Conservation (phyloP, 2,888 invertebrate species). For the Andrena trimmerana region DNA sequence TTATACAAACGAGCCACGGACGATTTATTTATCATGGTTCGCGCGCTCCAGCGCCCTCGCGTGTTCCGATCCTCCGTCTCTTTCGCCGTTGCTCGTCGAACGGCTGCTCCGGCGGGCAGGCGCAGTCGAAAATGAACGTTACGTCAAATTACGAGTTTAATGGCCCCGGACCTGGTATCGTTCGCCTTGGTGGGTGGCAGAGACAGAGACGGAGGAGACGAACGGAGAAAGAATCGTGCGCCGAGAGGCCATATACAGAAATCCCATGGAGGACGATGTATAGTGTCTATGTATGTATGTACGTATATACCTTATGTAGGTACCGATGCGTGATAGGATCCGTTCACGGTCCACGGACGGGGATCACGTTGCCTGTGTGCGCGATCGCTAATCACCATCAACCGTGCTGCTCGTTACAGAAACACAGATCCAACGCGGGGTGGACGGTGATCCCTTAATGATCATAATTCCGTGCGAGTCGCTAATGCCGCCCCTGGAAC, state of each 20-base stretch:
- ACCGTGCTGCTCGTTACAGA: constrained; percentile 52
- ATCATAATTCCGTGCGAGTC: constrained; percentile 40
- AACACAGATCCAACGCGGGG: constrained; percentile 43
- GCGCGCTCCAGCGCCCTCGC: constrained; percentile 10
- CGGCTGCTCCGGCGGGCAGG: not conserved
- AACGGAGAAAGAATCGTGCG: constrained; percentile 28
- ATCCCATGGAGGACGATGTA: constrained; percentile 22
- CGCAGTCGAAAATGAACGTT: constrained; percentile 43
- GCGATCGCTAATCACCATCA: constrained; percentile 51
- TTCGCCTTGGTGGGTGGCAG: constrained; percentile 63
- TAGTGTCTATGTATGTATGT: too few species aligned
- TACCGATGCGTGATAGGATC: constrained; percentile 50
- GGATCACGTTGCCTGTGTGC: constrained; percentile 15
- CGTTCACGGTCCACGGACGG: constrained; percentile 14
- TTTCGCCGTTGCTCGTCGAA: not conserved
- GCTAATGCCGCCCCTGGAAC: constrained; percentile 21
- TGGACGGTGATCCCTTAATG: constrained; percentile 26
- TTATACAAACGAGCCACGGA: constrained; percentile 53
- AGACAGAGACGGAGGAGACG: constrained; percentile 11
- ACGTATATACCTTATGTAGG: not conserved
- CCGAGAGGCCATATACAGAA: constrained; percentile 51
- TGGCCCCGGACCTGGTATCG: constrained; percentile 26
- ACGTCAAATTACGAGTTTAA: constrained; percentile 59
- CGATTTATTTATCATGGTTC: constrained; percentile 57
- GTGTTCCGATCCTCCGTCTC: not conserved